Evolutionary conservation across 2,113 vertebrate species (phyloP).

Genomic region (Proterorhinus semilunaris): DNA sequence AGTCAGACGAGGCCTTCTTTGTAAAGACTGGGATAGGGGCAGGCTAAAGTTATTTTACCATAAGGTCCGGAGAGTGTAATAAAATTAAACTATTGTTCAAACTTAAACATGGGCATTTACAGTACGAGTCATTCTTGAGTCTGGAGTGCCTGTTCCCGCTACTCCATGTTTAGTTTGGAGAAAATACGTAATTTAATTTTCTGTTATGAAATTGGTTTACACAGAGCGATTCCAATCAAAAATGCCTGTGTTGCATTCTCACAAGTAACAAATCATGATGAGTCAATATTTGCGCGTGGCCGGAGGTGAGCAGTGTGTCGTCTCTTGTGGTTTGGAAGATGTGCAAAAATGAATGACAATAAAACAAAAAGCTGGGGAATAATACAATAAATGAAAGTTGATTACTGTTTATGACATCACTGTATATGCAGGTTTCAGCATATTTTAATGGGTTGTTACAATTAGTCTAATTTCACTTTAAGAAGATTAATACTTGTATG

Average conservation of each 20-base stretch:
- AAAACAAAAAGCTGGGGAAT: neutral
- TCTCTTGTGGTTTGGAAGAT: neutral
- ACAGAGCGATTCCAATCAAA: neutral
- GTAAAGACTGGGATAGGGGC: conserved; percentile 30
- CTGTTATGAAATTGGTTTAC: neutral
- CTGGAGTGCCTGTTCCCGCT: neutral
- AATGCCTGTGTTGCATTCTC: neutral
- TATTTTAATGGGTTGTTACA: too few relatives aligned
- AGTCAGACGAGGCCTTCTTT: conserved; percentile 56
- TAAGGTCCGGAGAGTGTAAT: neutral
- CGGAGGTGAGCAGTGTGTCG: too few relatives aligned
- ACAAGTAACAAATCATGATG: neutral
- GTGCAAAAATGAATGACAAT: neutral
- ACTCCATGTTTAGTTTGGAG: neutral
- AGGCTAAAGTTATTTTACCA: neutral
- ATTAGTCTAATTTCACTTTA: too few relatives aligned
- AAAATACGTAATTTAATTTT: neutral
- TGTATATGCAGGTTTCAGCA: too few relatives aligned
- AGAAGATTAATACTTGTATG: too few relatives aligned
- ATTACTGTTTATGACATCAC: too few relatives aligned
- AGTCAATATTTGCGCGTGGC: neutral
- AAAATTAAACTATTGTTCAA: neutral
- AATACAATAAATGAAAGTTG: too few relatives aligned
- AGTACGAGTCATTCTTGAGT: neutral
- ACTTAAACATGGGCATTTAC: neutral